Evolutionary conservation across 1,140 invertebrate species (phyloP), one percentile per base, ranked within the genome.

Genomic region (Panulirus ornatus): DNA sequence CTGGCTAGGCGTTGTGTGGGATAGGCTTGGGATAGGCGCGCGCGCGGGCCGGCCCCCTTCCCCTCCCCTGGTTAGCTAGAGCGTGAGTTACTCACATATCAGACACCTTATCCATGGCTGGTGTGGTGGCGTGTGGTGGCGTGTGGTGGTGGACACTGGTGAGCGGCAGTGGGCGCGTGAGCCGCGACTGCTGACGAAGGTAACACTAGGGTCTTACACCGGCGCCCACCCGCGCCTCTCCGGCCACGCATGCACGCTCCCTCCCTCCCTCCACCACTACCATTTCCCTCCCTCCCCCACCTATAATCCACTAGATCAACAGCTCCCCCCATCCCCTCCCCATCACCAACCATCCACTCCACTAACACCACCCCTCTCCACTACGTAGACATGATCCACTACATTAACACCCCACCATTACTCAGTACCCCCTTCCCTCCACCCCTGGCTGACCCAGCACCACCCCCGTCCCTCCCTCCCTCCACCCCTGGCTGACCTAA

Each of bases 31-130:
- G 51, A 19, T 2, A 8, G 51, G 51, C 16, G 22, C 11, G 2
- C 5, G 14, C 11, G 51, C 14, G 51, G 51, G 16, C 5, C 16
- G 51, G 51, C 8, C 8, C 16, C 8, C 8, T 16, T 11, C 8
- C 44, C 44, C 44, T 16, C 44, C 16, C 44, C 0, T n/a, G n/a
- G n/a, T n/a, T n/a, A n/a, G n/a, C n/a, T n/a, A n/a, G 78, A 44
- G 27, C 42, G 34, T 8, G 9, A 34, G 63, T 9, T 84, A 84
- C 83, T 84, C 83, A 84, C 83, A 84, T 73, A 84, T 84, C 83
- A 34, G 83, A 84, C 66, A 84, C 83, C 30, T 84, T 84, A 73
- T 84, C 83, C 83, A 84, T 84, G 66, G 66, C 42, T 44, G 83
- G 66, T 36, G 78, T 5, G 1, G 78, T 27, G 2, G 38, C 16